These are phyloP conservation scores for Agapornis roseicollis DNA, from an alignment of 2,113 vertebrate genomes.

Conservation along the genomic window DNA sequence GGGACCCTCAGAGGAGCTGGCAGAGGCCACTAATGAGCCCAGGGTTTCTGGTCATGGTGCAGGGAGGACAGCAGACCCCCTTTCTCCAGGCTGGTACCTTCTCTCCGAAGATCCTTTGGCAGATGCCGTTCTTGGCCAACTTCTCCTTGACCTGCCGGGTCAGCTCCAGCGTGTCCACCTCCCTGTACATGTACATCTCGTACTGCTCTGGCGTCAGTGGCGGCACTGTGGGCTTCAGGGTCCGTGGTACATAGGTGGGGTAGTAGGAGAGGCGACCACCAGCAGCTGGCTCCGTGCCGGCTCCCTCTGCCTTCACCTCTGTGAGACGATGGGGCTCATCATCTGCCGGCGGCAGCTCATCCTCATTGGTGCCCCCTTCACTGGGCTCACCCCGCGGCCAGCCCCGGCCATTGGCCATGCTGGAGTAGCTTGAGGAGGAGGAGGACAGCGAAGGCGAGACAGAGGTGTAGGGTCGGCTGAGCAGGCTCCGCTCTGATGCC, in stretches of 20 bases:
- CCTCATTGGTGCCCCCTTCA: slow-evolving; percentile 77
- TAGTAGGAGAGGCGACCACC: slow-evolving; percentile 83
- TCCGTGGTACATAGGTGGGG: slow-evolving; percentile 88
- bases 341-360: slow-evolving; percentile 77
- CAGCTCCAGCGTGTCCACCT: slow-evolving; percentile 95
- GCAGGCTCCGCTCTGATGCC: slow-evolving; percentile 84
- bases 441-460: slow-evolving; percentile 92
- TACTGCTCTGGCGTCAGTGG: slow-evolving; percentile 97
- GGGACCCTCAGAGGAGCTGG: neutral
- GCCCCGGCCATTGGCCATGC: slow-evolving; percentile 77
- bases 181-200: slow-evolving; percentile 98
- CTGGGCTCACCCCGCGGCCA: slow-evolving; percentile 82
- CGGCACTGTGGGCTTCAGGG: slow-evolving; percentile 92
- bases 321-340: slow-evolving; percentile 78
- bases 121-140: slow-evolving; percentile 97
- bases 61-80: neutral
- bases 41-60: accelerated
- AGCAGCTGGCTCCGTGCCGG: slow-evolving; percentile 58
- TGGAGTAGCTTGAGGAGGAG: slow-evolving; percentile 86
- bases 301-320: slow-evolving; percentile 86
- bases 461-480: slow-evolving; percentile 80
- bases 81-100: slow-evolving; percentile 79
- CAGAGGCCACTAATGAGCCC: neutral
- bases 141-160: slow-evolving; percentile 98
- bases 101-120: slow-evolving; percentile 98